A percentile compares a stretch with the other conserved stretches of the same genome.
These are phyloP conservation scores for Helicolenus hilgendorfi DNA, from an alignment of 2,797 vertebrate genomes.

Conservation along the genomic window DNA sequence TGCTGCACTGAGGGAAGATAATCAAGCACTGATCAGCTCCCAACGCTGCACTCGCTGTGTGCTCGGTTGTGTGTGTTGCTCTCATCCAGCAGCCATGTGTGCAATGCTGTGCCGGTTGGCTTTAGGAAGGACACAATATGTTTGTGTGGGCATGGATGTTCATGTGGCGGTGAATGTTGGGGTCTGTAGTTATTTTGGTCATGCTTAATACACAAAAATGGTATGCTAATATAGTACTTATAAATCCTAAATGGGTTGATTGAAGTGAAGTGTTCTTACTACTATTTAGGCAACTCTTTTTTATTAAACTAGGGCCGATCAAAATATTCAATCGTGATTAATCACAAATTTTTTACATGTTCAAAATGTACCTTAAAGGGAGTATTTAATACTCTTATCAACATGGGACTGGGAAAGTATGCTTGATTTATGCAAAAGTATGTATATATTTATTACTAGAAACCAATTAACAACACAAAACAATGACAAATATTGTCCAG, in stretches of 20 bases:
- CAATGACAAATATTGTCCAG: too few relatives aligned
- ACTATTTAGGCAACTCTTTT: neutral
- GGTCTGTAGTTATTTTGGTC: slow-evolving; percentile 1
- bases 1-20: slow-evolving; percentile 77
- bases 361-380: too few relatives aligned
- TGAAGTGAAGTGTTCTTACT: neutral
- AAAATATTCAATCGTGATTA: too few relatives aligned
- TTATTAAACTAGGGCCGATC: too few relatives aligned
- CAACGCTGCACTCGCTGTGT: neutral
- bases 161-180: neutral
- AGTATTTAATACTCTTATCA: too few relatives aligned
- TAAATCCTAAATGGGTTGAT: neutral
- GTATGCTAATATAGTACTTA: neutral
- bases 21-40: slow-evolving; percentile 84
- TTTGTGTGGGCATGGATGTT: neutral
- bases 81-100: neutral
- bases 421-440: too few relatives aligned
- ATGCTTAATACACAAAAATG: neutral
- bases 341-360: too few relatives aligned
- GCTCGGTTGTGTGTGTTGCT: slow-evolving; percentile 6
- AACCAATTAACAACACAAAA: too few relatives aligned
- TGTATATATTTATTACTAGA: too few relatives aligned
- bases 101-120: neutral
- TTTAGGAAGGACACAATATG: neutral
- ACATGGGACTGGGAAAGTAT: too few relatives aligned